Percentiles rank a stretch among this genome's conserved stretches.
Evolutionary conservation across 1,140 invertebrate species (phyloP).

Genomic region (Caligus rogercresseyi): DNA sequence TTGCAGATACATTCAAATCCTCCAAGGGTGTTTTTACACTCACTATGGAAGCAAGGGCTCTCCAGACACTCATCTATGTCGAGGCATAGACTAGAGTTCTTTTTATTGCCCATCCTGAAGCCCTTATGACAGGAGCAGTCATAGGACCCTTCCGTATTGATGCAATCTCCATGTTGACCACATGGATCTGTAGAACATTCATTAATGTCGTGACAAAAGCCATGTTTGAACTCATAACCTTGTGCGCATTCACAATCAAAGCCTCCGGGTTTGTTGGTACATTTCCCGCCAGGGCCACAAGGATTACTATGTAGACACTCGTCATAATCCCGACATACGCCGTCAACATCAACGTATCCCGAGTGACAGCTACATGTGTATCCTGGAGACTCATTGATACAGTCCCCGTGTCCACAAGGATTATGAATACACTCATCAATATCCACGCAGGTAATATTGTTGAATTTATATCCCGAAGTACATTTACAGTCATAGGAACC

Average conservation of each 20-base stretch:
- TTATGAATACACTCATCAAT: constrained; percentile 36
- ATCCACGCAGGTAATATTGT: constrained; percentile 26
- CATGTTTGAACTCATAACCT: constrained; percentile 37
- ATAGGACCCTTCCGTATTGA: constrained; percentile 60
- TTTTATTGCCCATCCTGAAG: constrained; percentile 31
- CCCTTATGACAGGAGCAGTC: constrained; percentile 56
- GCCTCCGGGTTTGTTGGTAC: constrained; percentile 57
- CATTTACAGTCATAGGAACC: constrained; percentile 24
- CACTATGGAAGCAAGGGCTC: background rate
- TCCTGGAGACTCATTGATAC: constrained; percentile 30
- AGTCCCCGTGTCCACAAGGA: constrained; percentile 37
- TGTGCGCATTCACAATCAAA: constrained; percentile 58
- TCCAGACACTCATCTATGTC: background rate
- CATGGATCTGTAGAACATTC: constrained; percentile 33
- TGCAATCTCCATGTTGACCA: constrained; percentile 42
- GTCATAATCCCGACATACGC: constrained; percentile 37
- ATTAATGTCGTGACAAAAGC: constrained; percentile 22
- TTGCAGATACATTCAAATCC: background rate
- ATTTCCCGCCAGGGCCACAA: constrained; percentile 39
- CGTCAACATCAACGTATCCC: constrained; percentile 38
- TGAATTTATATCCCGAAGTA: constrained; percentile 22
- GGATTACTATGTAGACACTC: constrained; percentile 25
- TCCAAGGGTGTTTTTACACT: background rate
- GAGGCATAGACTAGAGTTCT: background rate
- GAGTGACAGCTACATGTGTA: constrained; percentile 29